Conservation (phyloP, 2,797 vertebrate species). For the Crypturellus tataupa region DNA sequence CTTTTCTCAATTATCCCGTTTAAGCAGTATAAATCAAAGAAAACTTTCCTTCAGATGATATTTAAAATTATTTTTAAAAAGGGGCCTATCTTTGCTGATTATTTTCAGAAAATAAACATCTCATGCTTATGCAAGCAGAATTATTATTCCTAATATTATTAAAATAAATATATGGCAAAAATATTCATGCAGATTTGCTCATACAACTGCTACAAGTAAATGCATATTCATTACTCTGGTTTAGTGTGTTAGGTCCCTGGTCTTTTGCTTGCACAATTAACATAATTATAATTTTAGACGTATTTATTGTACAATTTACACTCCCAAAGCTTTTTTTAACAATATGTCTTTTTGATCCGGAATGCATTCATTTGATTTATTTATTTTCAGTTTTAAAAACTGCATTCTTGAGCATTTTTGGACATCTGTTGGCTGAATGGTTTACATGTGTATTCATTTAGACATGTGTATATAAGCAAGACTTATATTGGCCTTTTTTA, state of each 20-base stretch:
- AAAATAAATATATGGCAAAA: not conserved
- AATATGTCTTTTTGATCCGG: not conserved
- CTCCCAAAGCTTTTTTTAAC: not conserved
- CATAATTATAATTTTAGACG: not conserved
- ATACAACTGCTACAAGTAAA: not conserved
- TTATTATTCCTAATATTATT: no score
- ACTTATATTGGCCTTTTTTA: constrained; percentile 45
- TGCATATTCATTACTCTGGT: not conserved
- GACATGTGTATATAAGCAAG: constrained; percentile 13
- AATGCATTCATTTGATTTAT: constrained; percentile 31
- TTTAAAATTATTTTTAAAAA: not conserved
- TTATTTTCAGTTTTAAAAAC: not conserved
- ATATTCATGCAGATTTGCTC: not conserved
- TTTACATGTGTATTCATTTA: constrained; percentile 54
- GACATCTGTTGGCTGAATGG: constrained; percentile 54
- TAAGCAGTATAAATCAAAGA: not conserved
- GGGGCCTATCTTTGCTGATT: not conserved
- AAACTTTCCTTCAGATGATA: not conserved
- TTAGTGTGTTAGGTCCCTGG: not conserved
- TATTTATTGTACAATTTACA: not conserved
- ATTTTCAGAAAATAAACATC: not conserved
- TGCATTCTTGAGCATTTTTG: not conserved
- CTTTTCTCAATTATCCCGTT: not conserved
- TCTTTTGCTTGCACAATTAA: not conserved
- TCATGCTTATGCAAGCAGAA: no score